Base-by-base conservation (phyloP, 2,888 invertebrate genomes). In the Cephus pulcher region DNA sequence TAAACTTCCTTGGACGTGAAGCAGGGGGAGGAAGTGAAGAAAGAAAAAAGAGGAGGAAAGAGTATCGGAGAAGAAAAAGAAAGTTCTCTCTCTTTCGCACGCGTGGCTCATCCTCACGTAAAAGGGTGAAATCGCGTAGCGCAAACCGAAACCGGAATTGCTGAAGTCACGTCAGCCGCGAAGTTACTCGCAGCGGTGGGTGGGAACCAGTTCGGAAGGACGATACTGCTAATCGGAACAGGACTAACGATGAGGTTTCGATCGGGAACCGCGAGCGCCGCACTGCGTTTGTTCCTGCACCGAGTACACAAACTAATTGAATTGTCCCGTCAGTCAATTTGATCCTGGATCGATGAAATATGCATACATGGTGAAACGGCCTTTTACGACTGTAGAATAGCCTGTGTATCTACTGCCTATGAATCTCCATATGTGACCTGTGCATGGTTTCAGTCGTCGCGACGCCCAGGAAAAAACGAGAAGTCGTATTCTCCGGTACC, bases 281-380 rank as follows among this genome's bases (percentile, higher is more conserved):
- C 40, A 1, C 12, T 4, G 40, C 40, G 40, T 15, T 15, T 37
- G 37, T 37, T 37, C 37, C 37, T 12, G 37, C 37, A 12, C 70
- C 4, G 12, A 33, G 12, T 70, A 70, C 12, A 70, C 70, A 33
- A 37, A 33, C 56, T 77, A 77, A 77, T 74, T 74, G 77, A 73
- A 77, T 77, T 35, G 73, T 77, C 73, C 74, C 73, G 77, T 68
- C 77, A 73, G 73, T 68, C 73, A 73, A 73, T 73, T 74, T 73
- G 77, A 77, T 77, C 74, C 40, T 37, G 32, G 30, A 70, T 70
- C 30, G 33, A 70, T 70, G 70, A 70, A 70, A 70, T n/a, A 70
- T 70, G 70, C 70, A 33, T 33, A 33, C 70, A 9, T 6, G 70
- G 11, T n/a, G 12, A 4, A 70, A 12, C 70, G 33, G 1, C 11